phyloP scores from a whole-genome alignment of 2,888 invertebrate species.

The Eudemis profundana region DNA sequence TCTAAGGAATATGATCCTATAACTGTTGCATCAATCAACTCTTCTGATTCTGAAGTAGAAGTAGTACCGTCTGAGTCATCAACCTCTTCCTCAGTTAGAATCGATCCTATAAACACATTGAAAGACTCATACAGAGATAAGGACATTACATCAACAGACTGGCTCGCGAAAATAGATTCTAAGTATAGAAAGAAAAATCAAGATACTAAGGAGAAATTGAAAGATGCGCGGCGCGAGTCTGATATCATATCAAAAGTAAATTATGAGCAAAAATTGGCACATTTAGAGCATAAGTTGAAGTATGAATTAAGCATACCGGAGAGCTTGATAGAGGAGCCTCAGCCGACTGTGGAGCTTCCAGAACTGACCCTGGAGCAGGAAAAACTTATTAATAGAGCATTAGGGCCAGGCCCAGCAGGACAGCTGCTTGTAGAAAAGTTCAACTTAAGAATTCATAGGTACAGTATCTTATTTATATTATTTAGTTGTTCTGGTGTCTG shows the following conservation, averaged over 20 bases:
- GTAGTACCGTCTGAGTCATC: slow-evolving; percentile 75
- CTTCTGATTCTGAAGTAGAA: slow-evolving; percentile 79
- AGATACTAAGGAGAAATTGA: slow-evolving; percentile 74
- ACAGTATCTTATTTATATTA: too few relatives aligned
- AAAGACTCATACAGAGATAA: slow-evolving; percentile 83
- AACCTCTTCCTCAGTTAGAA: slow-evolving; percentile 69
- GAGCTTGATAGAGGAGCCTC: slow-evolving; percentile 76
- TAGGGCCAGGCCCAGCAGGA: slow-evolving; percentile 85
- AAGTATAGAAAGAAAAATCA: slow-evolving; percentile 76
- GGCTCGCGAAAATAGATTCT: slow-evolving; percentile 80
- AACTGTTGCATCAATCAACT: slow-evolving; percentile 76
- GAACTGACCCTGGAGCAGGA: slow-evolving; percentile 89
- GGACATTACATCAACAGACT: slow-evolving; percentile 79
- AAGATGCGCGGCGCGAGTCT: slow-evolving; percentile 75
- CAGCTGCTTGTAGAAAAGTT: slow-evolving; percentile 87
- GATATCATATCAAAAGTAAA: slow-evolving; percentile 80
- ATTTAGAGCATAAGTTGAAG: slow-evolving; percentile 75
- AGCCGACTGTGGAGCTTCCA: slow-evolving; percentile 79
- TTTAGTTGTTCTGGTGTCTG: too few relatives aligned
- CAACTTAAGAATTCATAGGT: slow-evolving; percentile 81
- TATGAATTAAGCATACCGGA: slow-evolving; percentile 81
- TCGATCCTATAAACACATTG: slow-evolving; percentile 84
- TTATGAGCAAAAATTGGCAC: slow-evolving; percentile 74
- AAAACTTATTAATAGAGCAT: slow-evolving; percentile 83
- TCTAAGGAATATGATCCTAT: slow-evolving; percentile 75